Conservation (phyloP, 2,113 vertebrate genomes). For the Pseudopodoces humilis region DNA sequence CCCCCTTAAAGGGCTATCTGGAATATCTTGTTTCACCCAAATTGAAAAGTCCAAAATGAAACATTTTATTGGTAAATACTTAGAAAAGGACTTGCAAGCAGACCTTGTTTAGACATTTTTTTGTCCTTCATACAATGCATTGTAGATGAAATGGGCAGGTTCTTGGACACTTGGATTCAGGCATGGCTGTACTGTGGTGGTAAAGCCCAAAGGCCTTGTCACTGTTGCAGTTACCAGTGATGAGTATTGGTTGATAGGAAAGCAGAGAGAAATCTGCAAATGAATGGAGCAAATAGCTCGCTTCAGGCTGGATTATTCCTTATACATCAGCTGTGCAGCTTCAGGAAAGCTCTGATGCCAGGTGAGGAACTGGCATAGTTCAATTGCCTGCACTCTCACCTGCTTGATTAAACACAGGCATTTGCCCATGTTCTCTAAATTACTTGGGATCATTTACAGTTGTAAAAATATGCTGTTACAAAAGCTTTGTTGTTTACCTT, state of each 20-base stretch:
- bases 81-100: not conserved
- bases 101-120: not conserved
- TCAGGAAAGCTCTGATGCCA: not conserved
- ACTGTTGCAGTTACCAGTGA: no score
- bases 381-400: not conserved
- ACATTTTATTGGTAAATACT: not conserved
- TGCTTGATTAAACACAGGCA: not conserved
- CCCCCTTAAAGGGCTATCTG: no score
- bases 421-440: constrained; percentile 28
- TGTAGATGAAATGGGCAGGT: not conserved
- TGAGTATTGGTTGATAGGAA: accelerated
- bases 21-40: not conserved
- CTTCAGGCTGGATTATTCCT: not conserved
- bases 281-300: not conserved
- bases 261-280: not conserved
- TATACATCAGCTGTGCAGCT: not conserved
- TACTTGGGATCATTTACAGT: constrained; percentile 13
- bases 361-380: not conserved
- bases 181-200: accelerated
- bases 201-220: not conserved
- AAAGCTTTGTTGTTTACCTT: constrained; percentile 44
- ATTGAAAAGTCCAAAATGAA: not conserved
- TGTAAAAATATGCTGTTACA: constrained; percentile 32
- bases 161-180: not conserved
- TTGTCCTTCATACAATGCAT: not conserved